Base-by-base conservation (phyloP, 2,113 vertebrate genomes). In the Odocoileus virginianus region DNA sequence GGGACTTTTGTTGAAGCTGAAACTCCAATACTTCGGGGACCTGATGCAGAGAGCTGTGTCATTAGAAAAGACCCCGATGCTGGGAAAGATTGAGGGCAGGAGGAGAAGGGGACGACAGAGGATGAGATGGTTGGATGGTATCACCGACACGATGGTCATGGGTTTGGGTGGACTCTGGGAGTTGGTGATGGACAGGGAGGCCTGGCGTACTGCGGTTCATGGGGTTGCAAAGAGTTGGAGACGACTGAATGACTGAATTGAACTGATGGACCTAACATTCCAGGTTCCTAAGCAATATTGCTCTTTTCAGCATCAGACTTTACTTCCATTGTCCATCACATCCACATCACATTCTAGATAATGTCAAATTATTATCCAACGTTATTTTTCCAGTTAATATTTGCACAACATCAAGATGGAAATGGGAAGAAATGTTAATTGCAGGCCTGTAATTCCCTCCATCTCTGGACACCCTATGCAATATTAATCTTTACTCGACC, bases 121-220 rank as follows among this genome's bases (percentile, higher is more conserved):
- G 57, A 13, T 58, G 25, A 58, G 25, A 58, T 13, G 25, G 5
- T 28, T 58, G 57, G 57, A 58, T 58, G 25, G 4, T 25, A 58
- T 58, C 57, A 58, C 25, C 4, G 57, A 58, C 4, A 12, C 27
- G 13, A 60, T 28, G 58, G 27, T 2, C 11, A 28, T 60, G 58
- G 28, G 58, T 58, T 28, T 60, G 58, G 13, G 58, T 60, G 5
- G 28, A 60, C 27, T 60, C 57, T 11, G 5, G 58, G 58, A 60
- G 27, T 60, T 28, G 27, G 27, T 28, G 27, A 60, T 60, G 27
- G 25, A 60, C 11, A 60, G 27, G 11, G 58, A 60, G 27, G 58
- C 27, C 58, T 13, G 11, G 58, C 0, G 1, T 6, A 0, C 27
- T 28, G 58, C 0, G 2, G 27, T 60, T 12, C 58, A 13, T 60